A percentile compares a stretch with the other conserved stretches of the same genome.
Conservation (phyloP, 1,140 invertebrate species). For the Drosophila bipectinata region DNA sequence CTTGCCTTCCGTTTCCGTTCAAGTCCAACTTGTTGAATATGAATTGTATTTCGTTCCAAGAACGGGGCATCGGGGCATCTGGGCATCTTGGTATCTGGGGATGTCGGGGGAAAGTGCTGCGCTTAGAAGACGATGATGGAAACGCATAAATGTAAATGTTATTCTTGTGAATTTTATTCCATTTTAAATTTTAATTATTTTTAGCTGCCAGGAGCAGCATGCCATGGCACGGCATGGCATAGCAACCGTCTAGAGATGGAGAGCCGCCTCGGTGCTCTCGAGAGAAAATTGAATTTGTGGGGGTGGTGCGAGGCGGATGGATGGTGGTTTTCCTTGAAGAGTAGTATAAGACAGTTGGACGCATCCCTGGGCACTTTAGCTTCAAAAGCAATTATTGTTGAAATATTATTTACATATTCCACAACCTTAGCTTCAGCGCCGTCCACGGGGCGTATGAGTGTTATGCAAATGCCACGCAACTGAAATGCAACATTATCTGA, state of each 20-base stretch:
- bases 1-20: constrained; percentile 28
- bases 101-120: not conserved
- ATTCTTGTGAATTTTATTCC: constrained; percentile 73
- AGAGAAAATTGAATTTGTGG: constrained; percentile 53
- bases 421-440: constrained; percentile 3
- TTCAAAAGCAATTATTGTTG: constrained; percentile 76
- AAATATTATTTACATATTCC: constrained; percentile 73
- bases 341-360: constrained; percentile 29
- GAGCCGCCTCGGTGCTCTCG: constrained; percentile 9
- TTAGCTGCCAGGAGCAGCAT: constrained; percentile 50
- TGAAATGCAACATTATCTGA: constrained; percentile 60
- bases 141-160: constrained; percentile 75
- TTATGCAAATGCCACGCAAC: constrained; percentile 64
- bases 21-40: constrained; percentile 66
- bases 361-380: constrained; percentile 48
- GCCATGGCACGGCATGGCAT: constrained; percentile 5
- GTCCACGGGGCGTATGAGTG: constrained; percentile 64
- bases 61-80: not conserved
- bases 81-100: too few species aligned
- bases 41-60: constrained; percentile 53
- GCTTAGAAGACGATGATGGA: constrained; percentile 27
- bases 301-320: not conserved
- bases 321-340: not conserved
- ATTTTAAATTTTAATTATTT: constrained; percentile 77
- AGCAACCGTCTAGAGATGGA: not conserved